Conservation (phyloP, 2,888 invertebrate genomes). For the Tetragonisca angustula region DNA sequence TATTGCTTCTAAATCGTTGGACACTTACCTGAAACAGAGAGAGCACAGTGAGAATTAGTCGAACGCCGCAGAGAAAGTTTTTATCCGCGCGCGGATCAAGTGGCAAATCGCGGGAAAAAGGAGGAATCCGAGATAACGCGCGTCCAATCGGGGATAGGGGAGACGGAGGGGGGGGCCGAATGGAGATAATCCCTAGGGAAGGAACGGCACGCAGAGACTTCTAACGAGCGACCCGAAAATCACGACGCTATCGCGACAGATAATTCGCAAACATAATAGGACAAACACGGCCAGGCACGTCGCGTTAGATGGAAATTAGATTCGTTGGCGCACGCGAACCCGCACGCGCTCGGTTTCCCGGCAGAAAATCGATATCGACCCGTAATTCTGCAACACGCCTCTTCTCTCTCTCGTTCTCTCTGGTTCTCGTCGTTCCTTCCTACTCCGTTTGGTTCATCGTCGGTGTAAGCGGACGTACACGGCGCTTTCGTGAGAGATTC, state of each 20-base stretch:
- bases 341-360: constrained; percentile 44
- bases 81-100: constrained; percentile 5
- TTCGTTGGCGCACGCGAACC: constrained; percentile 62
- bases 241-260: constrained; percentile 63
- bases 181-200: constrained; percentile 37
- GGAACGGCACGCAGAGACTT: constrained; percentile 16
- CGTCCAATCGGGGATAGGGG: background rate
- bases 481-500: constrained; percentile 1
- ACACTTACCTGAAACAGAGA: constrained; percentile 69
- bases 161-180: constrained; percentile 1
- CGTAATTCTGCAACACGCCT: background rate
- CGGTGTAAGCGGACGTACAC: background rate
- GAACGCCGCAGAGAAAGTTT: too few relatives aligned
- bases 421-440: background rate
- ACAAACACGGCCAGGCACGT: constrained; percentile 50
- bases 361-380: constrained; percentile 66
- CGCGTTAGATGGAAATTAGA: constrained; percentile 64
- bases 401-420: background rate
- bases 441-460: too few relatives aligned
- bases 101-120: constrained; percentile 21
- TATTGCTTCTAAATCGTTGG: background rate
- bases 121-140: constrained; percentile 25
- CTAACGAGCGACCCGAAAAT: constrained; percentile 51
- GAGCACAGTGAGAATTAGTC: constrained; percentile 37
- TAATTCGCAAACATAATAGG: constrained; percentile 67